Base-by-base conservation (phyloP, 1,140 invertebrate species). In the Antheraea pernyi region DNA sequence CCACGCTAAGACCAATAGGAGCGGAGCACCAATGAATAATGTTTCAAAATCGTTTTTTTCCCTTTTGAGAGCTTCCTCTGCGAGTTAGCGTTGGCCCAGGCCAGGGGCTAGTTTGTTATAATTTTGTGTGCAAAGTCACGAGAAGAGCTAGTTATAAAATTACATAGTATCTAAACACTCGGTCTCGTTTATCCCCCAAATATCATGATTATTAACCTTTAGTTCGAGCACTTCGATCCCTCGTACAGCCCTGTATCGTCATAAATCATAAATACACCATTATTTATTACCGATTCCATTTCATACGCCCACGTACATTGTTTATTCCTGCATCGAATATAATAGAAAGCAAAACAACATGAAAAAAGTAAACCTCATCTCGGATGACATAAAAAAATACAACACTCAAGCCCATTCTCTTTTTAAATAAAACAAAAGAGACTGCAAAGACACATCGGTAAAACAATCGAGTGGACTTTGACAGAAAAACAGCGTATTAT, bases 341-440 rank as follows among this genome's bases (percentile, higher is more conserved):
- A 53, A 53, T 16, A 53, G 46, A 11, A 53, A 53, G 16, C 46
- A 53, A 6, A 53, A 16, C 46, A 53, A 11, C 7, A 8, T 3
- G 3, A 88, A 86, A 85, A 77, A 81, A 16, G 16, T 16, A 53
- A 53, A 53, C 11, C 77, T 87, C 82, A 79, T 85, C 83, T 78
- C 80, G 79, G 82, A 58, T 53, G 46, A 19, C 53, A 19, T 46
- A 59, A 59, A 59, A 42, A 67, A 67, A 59, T 30, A 67, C 19
- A 59, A 67, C 22, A 67, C 30, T 19, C 48, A 19, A 53, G 77
- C 78, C 80, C 71, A 76, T 80, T 80, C 82, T 79, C 80, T 75
- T 59, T 89, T 90, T 91, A 89, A 91, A 91, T 91, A 91, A 91
- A 90, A 90, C 88, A 91, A 91, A 87, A 88, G 85, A 84, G 77